Evolutionary conservation across 1,140 invertebrate species (phyloP).

Genomic region (Drosophila ficusphila): DNA sequence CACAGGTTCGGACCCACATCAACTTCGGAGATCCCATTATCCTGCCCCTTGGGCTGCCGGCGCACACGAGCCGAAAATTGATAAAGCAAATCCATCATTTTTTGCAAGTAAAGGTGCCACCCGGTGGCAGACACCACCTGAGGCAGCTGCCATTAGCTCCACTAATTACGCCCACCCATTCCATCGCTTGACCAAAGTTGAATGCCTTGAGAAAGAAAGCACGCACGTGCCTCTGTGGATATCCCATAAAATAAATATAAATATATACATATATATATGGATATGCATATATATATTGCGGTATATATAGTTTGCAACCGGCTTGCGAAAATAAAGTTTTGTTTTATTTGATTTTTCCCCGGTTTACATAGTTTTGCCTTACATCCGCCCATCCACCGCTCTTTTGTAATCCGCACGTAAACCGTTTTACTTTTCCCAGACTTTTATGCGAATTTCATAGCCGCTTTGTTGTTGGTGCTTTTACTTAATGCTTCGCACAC

Average conservation of each 20-base stretch:
- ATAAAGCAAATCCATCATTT: constrained; percentile 65
- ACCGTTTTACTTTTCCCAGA: constrained; percentile 69
- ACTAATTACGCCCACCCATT: constrained; percentile 61
- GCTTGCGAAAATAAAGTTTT: constrained; percentile 49
- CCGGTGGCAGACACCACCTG: constrained; percentile 57
- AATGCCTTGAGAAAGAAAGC: constrained; percentile 17
- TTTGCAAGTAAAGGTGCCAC: constrained; percentile 68
- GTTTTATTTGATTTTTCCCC: constrained; percentile 38
- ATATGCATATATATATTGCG: neutral
- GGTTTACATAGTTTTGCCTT: constrained; percentile 31
- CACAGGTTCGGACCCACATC: constrained; percentile 31
- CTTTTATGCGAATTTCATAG: constrained; percentile 65
- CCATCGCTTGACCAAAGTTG: constrained; percentile 53
- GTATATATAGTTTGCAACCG: neutral
- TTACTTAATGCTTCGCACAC: constrained; percentile 76
- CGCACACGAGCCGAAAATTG: constrained; percentile 54
- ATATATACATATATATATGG: neutral
- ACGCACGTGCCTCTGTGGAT: constrained; percentile 61
- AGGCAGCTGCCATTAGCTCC: constrained; percentile 17
- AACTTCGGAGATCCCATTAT: constrained; percentile 1
- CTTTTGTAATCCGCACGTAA: constrained; percentile 64
- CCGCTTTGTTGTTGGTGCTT: constrained; percentile 40
- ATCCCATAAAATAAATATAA: constrained; percentile 6
- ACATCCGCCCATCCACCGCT: constrained; percentile 26
- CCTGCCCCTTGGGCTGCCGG: neutral